Conservation (phyloP, 1,140 invertebrate species). For the Saccostrea echinata region DNA sequence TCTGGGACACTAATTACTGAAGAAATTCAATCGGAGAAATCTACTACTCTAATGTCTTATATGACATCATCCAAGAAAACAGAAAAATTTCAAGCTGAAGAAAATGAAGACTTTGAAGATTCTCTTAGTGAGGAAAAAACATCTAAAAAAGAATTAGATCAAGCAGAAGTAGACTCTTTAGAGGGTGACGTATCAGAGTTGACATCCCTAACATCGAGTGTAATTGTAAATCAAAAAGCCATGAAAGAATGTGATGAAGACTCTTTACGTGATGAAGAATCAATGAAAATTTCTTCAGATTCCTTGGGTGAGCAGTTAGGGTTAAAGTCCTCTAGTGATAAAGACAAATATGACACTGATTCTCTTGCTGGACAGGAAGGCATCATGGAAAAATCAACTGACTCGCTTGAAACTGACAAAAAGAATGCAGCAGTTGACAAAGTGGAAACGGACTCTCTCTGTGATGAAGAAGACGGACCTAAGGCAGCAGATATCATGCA, state of each 20-base stretch:
- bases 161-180: constrained; percentile 72
- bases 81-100: constrained; percentile 76
- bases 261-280: constrained; percentile 73
- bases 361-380: constrained; percentile 80
- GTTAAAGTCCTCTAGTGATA: constrained; percentile 78
- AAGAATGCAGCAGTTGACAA: constrained; percentile 58
- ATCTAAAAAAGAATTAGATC: constrained; percentile 57
- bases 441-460: constrained; percentile 83
- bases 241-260: constrained; percentile 58
- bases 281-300: constrained; percentile 79
- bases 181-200: constrained; percentile 75
- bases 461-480: constrained; percentile 78
- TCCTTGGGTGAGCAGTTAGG: constrained; percentile 75
- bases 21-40: constrained; percentile 54
- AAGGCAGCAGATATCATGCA: constrained; percentile 81
- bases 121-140: constrained; percentile 74
- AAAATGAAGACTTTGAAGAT: constrained; percentile 75
- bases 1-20: constrained; percentile 85
- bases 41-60: constrained; percentile 51
- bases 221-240: constrained; percentile 62
- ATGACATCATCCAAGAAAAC: constrained; percentile 59
- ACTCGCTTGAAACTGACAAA: constrained; percentile 70
- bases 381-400: constrained; percentile 75
- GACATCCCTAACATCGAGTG: constrained; percentile 76
- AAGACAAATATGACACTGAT: constrained; percentile 84